These are phyloP conservation scores for Catagonus wagneri DNA, from an alignment of 2,113 vertebrate species.

Conservation along the genomic window DNA sequence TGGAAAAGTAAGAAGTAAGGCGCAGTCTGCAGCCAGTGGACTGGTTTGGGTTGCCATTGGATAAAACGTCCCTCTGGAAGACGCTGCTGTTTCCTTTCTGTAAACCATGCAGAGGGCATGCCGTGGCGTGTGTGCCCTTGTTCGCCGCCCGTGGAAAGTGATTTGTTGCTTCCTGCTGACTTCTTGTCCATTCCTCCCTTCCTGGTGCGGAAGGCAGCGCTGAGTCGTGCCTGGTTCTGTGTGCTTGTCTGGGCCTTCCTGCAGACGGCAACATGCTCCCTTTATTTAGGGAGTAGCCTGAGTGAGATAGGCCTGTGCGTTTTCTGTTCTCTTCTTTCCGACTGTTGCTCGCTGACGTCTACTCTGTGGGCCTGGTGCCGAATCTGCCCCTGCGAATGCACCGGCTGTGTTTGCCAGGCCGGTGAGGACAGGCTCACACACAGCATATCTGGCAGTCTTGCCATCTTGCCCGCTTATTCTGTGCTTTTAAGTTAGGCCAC, in stretches of 20 bases:
- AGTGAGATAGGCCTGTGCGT: background rate
- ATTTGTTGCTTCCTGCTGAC: background rate
- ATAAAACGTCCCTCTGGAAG: background rate
- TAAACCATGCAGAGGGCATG: background rate
- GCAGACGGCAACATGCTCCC: background rate
- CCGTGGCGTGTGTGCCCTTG: fast-evolving
- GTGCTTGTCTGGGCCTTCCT: background rate
- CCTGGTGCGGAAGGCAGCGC: background rate
- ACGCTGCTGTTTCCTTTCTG: background rate
- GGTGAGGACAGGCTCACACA: no score
- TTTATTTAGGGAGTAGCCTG: background rate
- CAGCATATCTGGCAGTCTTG: fast-evolving
- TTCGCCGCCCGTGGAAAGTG: background rate
- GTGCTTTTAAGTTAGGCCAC: background rate
- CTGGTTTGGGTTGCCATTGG: background rate
- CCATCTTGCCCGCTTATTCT: background rate
- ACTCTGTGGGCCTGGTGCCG: background rate
- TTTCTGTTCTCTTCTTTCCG: background rate
- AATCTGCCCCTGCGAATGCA: background rate
- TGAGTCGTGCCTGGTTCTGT: background rate
- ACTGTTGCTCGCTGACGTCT: fast-evolving
- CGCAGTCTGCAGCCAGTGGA: background rate
- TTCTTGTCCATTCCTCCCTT: conserved; percentile 50
- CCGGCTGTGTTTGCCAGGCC: background rate
- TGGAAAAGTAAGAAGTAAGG: conserved; percentile 53